Percentiles rank a stretch among this genome's conserved stretches.
Conservation (phyloP, 2,888 invertebrate species). For the Agrilus biguttatus region DNA sequence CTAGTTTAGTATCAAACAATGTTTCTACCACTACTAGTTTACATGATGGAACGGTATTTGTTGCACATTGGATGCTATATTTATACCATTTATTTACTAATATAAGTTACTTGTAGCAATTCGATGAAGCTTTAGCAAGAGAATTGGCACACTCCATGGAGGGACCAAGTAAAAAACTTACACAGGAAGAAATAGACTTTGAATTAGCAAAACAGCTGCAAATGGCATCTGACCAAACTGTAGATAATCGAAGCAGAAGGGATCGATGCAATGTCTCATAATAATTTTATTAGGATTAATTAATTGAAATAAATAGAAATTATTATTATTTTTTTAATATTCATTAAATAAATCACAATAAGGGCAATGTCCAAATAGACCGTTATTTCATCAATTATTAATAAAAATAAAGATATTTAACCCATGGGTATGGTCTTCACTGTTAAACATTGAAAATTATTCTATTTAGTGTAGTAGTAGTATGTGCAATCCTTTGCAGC, state of each 20-base stretch:
- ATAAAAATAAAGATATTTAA: no score
- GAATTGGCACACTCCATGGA: slow-evolving; percentile 67
- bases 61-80: not conserved
- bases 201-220: slow-evolving; percentile 39
- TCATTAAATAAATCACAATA: no score
- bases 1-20: not conserved
- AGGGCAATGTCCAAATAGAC: no score
- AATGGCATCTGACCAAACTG: slow-evolving; percentile 10
- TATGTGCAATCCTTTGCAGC: no score
- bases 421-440: no score
- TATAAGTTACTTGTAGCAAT: slow-evolving; percentile 37
- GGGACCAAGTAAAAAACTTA: slow-evolving; percentile 31
- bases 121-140: slow-evolving; percentile 76
- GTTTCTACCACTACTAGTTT: not conserved
- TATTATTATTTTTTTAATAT: no score
- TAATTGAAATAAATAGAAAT: no score
- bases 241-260: slow-evolving; percentile 16
- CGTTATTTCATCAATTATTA: no score
- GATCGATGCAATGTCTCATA: slow-evolving; percentile 34
- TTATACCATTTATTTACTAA: slow-evolving; percentile 30
- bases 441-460: no score
- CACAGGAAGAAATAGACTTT: slow-evolving; percentile 30
- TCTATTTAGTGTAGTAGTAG: no score
- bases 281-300: not conserved
- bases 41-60: not conserved